Base-by-base conservation (phyloP, 1,140 invertebrate genomes). In the Papilio dardanus region DNA sequence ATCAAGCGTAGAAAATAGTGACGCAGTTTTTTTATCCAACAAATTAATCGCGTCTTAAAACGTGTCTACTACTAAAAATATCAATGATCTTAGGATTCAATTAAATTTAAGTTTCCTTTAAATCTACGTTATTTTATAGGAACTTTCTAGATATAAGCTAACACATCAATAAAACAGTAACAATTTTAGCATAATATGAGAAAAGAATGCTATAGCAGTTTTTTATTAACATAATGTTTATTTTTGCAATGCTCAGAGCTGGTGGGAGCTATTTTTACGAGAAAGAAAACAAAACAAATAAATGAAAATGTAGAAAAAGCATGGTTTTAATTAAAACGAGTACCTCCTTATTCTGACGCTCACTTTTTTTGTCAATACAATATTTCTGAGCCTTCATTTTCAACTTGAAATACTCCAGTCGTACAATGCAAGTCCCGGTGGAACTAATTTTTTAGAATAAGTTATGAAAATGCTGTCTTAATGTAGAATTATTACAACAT, bases 271-370 rank as follows among this genome's bases (percentile, higher is more conserved):
- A 30, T 62, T 62, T 62, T 62, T 28, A 21, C 19, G 50, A 21
- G 24, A 54, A 24, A 30, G 0, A 12, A 50, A 14, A 30, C 24
- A 62, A 62, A 28, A 62, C 54, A 30, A 62, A 3, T 62, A 62
- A 62, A 62, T 62, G 54, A 62, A 62, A 62, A 28, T 10, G 21
- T 14, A 30, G 50, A 58, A 62, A 62, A 62, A 28, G 21, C 12
- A 62, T 62, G 54, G 54, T 62, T 62, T 62, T 28, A 62, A 62
- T 62, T 62, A 62, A 62, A 62, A 62, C 19, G 24, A 62, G 54
- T 62, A 62, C 54, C 54, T 62, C 54, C 54, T 62, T 62, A 62
- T 62, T 62, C 21, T 28, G 21, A 28, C 7, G 24, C 24, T 62
- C 54, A 50, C 46, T 19, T 62, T 54, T 40, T 62, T 62, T 30